Percentiles rank a stretch among this genome's conserved stretches.
phyloP scores from a whole-genome alignment of 2,113 vertebrate species.

The Serilophus lunatus region DNA sequence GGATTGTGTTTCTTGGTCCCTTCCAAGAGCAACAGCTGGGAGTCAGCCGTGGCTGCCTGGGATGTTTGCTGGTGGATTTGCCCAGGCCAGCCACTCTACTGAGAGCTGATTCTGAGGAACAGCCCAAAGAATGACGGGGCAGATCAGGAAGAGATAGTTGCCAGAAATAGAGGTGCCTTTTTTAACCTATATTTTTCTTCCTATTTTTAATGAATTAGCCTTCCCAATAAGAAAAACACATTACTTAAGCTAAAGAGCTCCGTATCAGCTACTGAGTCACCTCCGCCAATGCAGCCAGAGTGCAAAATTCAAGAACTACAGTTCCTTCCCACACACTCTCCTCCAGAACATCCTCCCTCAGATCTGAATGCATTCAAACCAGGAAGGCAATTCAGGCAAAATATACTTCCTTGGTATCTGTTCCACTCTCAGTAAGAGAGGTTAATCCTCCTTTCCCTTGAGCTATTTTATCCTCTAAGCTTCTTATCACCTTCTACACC shows the following conservation, averaged over 20 bases:
- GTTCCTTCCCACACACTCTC: not conserved
- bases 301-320: not conserved
- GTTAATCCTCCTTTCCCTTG: constrained; percentile 31
- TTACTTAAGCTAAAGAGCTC: not conserved
- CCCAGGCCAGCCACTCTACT: fast-evolving
- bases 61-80: not conserved
- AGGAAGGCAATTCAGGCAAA: constrained; percentile 6
- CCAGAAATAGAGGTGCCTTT: not conserved
- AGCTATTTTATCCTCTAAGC: constrained; percentile 47
- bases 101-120: not conserved
- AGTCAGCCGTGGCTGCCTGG: not conserved
- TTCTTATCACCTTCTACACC: constrained; percentile 39
- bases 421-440: not conserved
- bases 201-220: not conserved
- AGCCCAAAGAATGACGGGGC: not conserved
- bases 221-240: not conserved
- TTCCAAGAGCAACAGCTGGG: constrained; percentile 17
- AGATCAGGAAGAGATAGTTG: not conserved
- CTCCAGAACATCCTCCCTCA: not conserved
- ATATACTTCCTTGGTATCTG: constrained; percentile 18
- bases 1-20: not conserved
- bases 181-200: too few relatives aligned
- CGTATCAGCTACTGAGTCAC: not conserved
- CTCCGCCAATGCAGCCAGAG: not conserved
- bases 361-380: constrained; percentile 6